Evolutionary conservation across 2,113 vertebrate genomes (phyloP).

Genomic region (Corythaixoides concolor): DNA sequence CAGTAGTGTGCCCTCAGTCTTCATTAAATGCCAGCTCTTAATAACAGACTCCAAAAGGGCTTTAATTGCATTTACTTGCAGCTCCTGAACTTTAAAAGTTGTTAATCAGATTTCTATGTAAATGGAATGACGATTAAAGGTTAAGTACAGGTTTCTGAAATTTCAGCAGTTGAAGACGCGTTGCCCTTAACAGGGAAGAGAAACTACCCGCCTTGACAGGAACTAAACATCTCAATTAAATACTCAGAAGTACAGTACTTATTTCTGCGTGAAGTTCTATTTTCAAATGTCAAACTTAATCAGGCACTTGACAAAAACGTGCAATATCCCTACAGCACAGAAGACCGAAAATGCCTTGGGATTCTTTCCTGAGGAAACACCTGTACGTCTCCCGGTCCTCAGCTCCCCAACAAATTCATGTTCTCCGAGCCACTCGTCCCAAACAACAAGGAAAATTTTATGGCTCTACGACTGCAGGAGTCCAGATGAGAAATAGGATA

Average conservation of each 20-base stretch:
- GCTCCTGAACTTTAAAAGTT: conserved; percentile 89
- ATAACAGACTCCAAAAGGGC: conserved; percentile 86
- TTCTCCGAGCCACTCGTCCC: not conserved
- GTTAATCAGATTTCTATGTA: conserved; percentile 80
- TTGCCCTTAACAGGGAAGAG: conserved; percentile 63
- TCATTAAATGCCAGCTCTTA: conserved; percentile 89
- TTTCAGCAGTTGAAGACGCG: conserved; percentile 71
- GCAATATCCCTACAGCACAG: conserved; percentile 25
- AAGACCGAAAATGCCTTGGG: not conserved
- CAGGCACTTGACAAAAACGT: conserved; percentile 72
- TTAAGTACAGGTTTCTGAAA: conserved; percentile 82
- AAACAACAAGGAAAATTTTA: not conserved
- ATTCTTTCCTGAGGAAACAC: conserved; percentile 29
- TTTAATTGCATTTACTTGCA: conserved; percentile 87
- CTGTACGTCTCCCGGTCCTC: not conserved
- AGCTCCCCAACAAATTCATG: not conserved
- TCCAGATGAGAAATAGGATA: not conserved
- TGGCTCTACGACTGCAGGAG: not conserved
- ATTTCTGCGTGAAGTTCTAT: conserved; percentile 74
- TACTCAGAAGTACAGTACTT: conserved; percentile 74
- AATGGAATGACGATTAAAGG: conserved; percentile 79
- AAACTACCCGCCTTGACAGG: conserved; percentile 73
- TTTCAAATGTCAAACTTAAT: conserved; percentile 86
- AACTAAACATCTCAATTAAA: conserved; percentile 84
- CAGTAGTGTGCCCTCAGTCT: conserved; percentile 75